phyloP scores from a whole-genome alignment of 2,113 vertebrate species.

The Arothron firmamentum region DNA sequence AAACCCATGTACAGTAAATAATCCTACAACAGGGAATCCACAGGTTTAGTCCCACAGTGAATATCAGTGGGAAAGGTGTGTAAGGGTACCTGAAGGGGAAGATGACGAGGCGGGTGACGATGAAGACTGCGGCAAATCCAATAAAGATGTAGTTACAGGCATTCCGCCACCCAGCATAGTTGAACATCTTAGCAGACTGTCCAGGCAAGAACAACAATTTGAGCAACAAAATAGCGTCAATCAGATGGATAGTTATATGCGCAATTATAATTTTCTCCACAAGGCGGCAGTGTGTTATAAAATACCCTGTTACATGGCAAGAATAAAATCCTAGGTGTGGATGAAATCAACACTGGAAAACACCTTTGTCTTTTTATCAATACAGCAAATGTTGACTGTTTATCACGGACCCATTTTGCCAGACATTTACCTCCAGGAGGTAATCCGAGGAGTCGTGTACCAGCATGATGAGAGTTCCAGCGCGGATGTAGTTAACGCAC shows the following conservation, averaged over 20 bases:
- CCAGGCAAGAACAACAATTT: neutral
- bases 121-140: constrained; percentile 86
- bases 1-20: constrained; percentile 87
- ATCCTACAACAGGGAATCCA: constrained; percentile 76
- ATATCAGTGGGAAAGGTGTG: neutral
- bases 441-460: constrained; percentile 91
- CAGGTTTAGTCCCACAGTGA: neutral
- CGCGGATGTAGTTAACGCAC: constrained; percentile 91
- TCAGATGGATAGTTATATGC: neutral
- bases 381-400: neutral
- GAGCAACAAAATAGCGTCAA: neutral
- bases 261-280: constrained; percentile 29
- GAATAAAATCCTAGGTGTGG: no score
- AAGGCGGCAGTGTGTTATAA: constrained; percentile 47
- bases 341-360: no score
- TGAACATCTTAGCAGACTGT: constrained; percentile 97
- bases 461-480: constrained; percentile 92
- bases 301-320: neutral
- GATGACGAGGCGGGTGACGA: constrained; percentile 87
- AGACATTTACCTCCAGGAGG: constrained; percentile 83
- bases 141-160: constrained; percentile 94
- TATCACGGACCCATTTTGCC: neutral
- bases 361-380: neutral
- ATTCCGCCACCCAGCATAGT: constrained; percentile 93
- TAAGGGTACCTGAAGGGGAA: constrained; percentile 88